These are phyloP conservation scores for Condylura cristata DNA, from an alignment of 2,113 vertebrate species.

Conservation along the genomic window DNA sequence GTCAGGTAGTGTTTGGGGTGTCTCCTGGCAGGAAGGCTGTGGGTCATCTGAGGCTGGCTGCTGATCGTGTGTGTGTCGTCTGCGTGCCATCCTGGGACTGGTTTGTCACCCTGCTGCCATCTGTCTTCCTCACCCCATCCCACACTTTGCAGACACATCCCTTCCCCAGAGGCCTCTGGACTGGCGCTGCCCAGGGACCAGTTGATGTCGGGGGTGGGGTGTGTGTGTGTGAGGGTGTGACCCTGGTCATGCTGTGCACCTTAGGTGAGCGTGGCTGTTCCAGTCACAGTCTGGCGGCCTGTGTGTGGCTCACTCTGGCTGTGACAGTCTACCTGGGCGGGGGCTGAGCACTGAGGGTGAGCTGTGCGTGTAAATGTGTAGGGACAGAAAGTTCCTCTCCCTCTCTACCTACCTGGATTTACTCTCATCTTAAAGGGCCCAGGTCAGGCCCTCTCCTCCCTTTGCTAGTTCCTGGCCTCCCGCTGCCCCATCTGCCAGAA, in stretches of 20 bases:
- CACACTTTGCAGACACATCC: background rate
- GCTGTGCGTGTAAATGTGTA: background rate
- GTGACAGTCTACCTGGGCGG: background rate
- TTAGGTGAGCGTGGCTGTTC: background rate
- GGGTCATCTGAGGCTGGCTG: background rate
- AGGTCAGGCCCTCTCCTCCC: background rate
- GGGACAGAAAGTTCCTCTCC: background rate
- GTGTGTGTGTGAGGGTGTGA: background rate
- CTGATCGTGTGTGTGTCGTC: background rate
- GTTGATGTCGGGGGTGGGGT: background rate
- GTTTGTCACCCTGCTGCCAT: background rate
- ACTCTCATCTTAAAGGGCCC: background rate
- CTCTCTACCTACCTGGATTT: background rate
- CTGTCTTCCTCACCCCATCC: background rate
- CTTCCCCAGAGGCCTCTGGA: background rate
- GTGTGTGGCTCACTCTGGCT: background rate
- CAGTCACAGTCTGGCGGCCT: background rate
- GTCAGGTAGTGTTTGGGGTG: background rate
- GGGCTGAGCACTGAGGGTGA: no score
- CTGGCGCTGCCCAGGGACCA: background rate
- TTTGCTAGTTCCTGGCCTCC: background rate
- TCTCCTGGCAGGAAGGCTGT: background rate
- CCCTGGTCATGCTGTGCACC: background rate
- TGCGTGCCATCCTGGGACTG: background rate
- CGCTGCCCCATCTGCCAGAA: background rate